Evolutionary conservation across 2,888 invertebrate genomes (phyloP), one percentile per base, ranked within the genome.

Genomic region (Diplazon laetatorius): DNA sequence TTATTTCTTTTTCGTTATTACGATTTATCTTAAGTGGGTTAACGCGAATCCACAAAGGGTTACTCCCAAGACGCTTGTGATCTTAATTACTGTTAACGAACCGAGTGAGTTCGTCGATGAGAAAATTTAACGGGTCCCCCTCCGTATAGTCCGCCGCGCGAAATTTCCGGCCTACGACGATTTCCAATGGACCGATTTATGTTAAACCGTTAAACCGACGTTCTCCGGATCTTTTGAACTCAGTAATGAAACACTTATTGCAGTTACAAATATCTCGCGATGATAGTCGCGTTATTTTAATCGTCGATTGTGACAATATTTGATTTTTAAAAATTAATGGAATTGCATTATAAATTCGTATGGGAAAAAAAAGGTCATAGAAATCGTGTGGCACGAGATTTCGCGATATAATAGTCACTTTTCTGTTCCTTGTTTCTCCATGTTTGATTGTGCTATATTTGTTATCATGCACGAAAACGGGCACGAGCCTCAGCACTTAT

Each of bases 401-500:
- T 89, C 86, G 84, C 86, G 83, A 85, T 86, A 86, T 88, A 85
- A 90, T 90, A 90, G 90, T 90, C 90, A 90, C 86, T 89, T 87
- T 90, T 79, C 88, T 90, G 90, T 90, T 90, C 89, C 90, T 90
- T 87, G 88, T 87, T 89, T 89, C 84, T 84, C 81, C 82, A 83
- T 81, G 81, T 82, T 83, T 82, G 80, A 82, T 14, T 71, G 70
- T 42, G 50, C 63, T 57, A 59, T 30, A 63, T n/a, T 52, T 83
- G 82, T 83, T 44, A 63, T 80, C 80, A 30, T 82, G 78, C 82
- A 82, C 70, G 78, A 81, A 76, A 57, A 42, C n/a, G n/a, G n/a
- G 39, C 76, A 70, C 71, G 73, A 70, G 73, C 77, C 72, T 70
- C 70, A 69, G 78, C 72, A 80, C 76, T 78, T 69, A 80, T 68